phyloP scores from a whole-genome alignment of 2,113 vertebrate species.

The Phaethon lepturus region DNA sequence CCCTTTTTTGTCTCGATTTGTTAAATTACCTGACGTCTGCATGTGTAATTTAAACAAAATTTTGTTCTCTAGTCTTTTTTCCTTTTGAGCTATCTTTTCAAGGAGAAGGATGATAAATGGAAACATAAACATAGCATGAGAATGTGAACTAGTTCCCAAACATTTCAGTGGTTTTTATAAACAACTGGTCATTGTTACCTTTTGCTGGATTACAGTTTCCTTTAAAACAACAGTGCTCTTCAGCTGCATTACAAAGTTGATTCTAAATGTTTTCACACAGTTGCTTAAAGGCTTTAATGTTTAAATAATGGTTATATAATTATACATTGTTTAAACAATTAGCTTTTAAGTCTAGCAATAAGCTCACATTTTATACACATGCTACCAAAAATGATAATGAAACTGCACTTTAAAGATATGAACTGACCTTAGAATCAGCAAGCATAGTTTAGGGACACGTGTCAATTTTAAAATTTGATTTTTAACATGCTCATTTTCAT shows the following conservation, averaged over 20 bases:
- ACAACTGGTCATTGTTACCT: conserved; percentile 80
- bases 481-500: not conserved
- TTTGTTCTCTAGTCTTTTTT: conserved; percentile 74
- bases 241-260: conserved; percentile 64
- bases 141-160: conserved; percentile 82
- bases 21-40: conserved; percentile 78
- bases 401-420: not conserved
- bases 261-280: conserved; percentile 74
- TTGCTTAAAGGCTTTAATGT: conserved; percentile 71
- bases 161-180: conserved; percentile 81
- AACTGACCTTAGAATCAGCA: not conserved
- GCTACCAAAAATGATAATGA: conserved; percentile 26
- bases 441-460: not conserved
- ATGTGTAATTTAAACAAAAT: conserved; percentile 80
- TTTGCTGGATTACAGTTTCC: conserved; percentile 67
- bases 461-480: not conserved
- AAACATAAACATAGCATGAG: conserved; percentile 80
- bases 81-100: conserved; percentile 77
- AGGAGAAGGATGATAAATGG: conserved; percentile 80
- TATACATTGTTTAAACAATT: conserved; percentile 63
- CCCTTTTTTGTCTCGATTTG: conserved; percentile 74
- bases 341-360: conserved; percentile 54
- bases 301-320: conserved; percentile 71
- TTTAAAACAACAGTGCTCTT: conserved; percentile 66
- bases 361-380: conserved; percentile 18